These are phyloP conservation scores for Nematostella vectensis DNA, from an alignment of 92 coral and sea anemone species.

Conservation along the genomic window DNA sequence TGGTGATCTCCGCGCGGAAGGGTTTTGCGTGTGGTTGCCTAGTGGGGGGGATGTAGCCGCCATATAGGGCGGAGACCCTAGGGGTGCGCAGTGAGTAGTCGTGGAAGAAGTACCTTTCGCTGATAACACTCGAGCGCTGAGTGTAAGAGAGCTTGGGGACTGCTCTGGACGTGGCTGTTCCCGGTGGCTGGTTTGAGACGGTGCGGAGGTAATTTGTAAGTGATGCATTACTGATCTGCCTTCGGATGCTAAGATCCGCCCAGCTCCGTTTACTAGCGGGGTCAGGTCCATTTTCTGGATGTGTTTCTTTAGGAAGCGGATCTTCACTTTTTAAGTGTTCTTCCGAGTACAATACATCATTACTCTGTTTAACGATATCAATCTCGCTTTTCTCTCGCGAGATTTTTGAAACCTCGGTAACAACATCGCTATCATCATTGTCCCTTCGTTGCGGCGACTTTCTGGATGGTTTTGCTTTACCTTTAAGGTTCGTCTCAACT, in stretches of 20 bases:
- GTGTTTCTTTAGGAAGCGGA: too few species aligned
- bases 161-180: slow-evolving; percentile 6
- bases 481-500: slow-evolving; percentile 16
- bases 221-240: slow-evolving; percentile 69
- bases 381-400: too few species aligned
- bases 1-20: slow-evolving; percentile 31
- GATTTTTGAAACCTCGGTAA: too few species aligned
- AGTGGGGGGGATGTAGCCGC: slow-evolving; percentile 45
- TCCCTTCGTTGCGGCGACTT: too few species aligned
- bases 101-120: slow-evolving; percentile 2
- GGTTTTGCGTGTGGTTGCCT: slow-evolving; percentile 9
- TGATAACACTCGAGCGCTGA: slow-evolving; percentile 22
- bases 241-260: slow-evolving; percentile 23
- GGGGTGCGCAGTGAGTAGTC: slow-evolving; percentile 1
- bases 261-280: too few species aligned
- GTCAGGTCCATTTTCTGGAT: too few species aligned
- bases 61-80: slow-evolving; percentile 21
- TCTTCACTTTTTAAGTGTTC: too few species aligned
- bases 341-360: too few species aligned
- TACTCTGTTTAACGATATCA: too few species aligned
- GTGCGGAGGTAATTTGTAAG: slow-evolving; percentile 62
- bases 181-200: slow-evolving; percentile 21
- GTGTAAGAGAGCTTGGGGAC: slow-evolving; percentile 66
- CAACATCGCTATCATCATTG: too few species aligned
- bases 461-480: not conserved